Evolutionary conservation across 2,113 vertebrate species (phyloP), one percentile per base, ranked within the genome.

Genomic region (Carassius auratus): DNA sequence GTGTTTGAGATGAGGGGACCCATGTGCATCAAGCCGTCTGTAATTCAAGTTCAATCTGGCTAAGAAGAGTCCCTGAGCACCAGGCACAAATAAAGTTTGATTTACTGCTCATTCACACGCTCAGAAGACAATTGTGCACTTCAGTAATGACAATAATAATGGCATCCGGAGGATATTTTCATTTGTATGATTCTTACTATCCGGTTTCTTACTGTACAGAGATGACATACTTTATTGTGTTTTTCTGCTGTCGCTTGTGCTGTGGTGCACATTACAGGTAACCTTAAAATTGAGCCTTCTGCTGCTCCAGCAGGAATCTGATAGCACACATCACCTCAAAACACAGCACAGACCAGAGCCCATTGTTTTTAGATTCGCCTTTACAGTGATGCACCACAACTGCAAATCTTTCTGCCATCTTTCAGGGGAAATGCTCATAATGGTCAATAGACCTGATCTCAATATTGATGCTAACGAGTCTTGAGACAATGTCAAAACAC

Each of bases 11-110:
- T 14, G 21, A 9, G 42, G 69, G 86, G 82, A 66, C 88, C 84
- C 88, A 89, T 87, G 86, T 89, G 88, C 88, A 78, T 78, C 83
- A 19, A 82, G 80, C 71, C 19, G 76, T 45, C 81, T 79, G 19
- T 57, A 89, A 87, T 87, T 62, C 55, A 15, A 76, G 42, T 79
- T 86, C 66, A 86, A 86, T 88, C 85, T 84, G 86, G 23, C 30
- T 71, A 76, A 81, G 14, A 84, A 68, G 8, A 48, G 33, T 69
- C 76, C 59, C 79, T 59, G 33, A 83, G 57, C 61, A 66, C 61
- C 64, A 52, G 17, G 62, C 26, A 9, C 64, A 62, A 57, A 85
- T 69, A 48, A 55, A 80, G 66, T 48, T 66, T 85, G 66, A 79
- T 69, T 79, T 59, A 79, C 21, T 23, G 48, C 3, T 6, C 7